Evolutionary conservation across 2,113 vertebrate genomes (phyloP).

Genomic region (Sylvilagus bachmani): DNA sequence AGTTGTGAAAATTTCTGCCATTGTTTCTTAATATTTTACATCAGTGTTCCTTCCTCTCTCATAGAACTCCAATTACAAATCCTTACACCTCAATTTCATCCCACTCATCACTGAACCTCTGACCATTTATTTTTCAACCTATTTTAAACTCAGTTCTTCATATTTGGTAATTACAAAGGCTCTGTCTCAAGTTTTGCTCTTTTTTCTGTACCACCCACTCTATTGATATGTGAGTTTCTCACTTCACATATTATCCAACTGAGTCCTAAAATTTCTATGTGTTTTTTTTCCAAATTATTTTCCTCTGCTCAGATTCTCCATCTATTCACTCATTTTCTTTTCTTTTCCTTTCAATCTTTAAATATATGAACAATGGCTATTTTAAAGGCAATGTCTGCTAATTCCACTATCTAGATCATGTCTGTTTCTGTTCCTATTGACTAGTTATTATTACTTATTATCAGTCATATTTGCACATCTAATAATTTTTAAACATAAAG

Average conservation of each 20-base stretch:
- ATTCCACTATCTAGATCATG: not conserved
- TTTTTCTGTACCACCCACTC: not conserved
- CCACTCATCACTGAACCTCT: not conserved
- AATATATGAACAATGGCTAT: not conserved
- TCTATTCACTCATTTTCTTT: not conserved
- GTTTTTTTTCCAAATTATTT: not conserved
- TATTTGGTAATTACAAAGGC: not conserved
- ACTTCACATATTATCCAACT: not conserved
- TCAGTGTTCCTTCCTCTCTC: not conserved
- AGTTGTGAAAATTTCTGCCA: not conserved
- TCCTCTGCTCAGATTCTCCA: not conserved
- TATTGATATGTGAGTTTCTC: not conserved
- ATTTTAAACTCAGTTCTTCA: not conserved
- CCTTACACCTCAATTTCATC: not conserved
- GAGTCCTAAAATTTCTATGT: not conserved
- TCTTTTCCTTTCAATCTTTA: not conserved
- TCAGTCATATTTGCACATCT: not conserved
- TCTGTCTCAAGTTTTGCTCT: not conserved
- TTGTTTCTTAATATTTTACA: not conserved
- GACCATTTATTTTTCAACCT: not conserved
- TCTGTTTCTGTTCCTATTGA: not conserved
- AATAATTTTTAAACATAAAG: not conserved
- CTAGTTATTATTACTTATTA: not conserved
- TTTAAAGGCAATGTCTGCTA: not conserved
- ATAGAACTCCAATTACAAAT: not conserved